These are phyloP conservation scores for Tridacna gigas DNA, from an alignment of 2,888 invertebrate species.

Conservation along the genomic window DNA sequence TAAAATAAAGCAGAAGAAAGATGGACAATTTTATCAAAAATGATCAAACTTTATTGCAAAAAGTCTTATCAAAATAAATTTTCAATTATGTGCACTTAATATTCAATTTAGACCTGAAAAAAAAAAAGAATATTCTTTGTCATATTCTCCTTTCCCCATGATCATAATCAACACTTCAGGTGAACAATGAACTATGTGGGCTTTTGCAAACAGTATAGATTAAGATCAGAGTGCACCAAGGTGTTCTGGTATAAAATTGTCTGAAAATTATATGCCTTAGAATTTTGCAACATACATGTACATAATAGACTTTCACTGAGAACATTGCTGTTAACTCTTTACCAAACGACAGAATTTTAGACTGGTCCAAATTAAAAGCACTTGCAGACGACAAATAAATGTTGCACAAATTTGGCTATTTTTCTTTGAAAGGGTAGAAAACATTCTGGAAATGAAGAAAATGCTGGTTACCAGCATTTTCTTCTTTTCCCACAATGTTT, in stretches of 20 bases:
- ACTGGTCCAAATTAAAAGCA: background rate
- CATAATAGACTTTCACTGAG: no score
- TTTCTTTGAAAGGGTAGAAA: background rate
- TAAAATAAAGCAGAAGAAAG: background rate
- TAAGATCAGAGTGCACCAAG: no score
- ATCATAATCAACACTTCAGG: no score
- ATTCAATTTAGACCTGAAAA: background rate
- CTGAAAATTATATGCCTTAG: no score
- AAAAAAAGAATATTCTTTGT: background rate
- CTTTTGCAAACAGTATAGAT: no score
- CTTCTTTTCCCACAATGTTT: background rate
- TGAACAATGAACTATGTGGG: no score
- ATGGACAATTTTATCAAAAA: constrained; percentile 1
- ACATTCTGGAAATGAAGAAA: background rate
- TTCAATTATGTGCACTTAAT: constrained; percentile 23
- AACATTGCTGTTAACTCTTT: background rate
- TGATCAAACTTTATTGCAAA: constrained; percentile 9
- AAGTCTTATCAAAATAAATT: constrained; percentile 16
- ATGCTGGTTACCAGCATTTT: background rate
- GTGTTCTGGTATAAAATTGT: no score
- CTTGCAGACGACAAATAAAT: background rate
- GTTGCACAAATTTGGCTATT: background rate
- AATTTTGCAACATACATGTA: no score
- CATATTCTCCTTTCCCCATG: background rate
- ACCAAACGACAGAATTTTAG: no score